A percentile compares a stretch with the other conserved stretches of the same genome.
These are phyloP conservation scores for Epistrophe grossulariae DNA, from an alignment of 2,888 invertebrate genomes.

Conservation along the genomic window DNA sequence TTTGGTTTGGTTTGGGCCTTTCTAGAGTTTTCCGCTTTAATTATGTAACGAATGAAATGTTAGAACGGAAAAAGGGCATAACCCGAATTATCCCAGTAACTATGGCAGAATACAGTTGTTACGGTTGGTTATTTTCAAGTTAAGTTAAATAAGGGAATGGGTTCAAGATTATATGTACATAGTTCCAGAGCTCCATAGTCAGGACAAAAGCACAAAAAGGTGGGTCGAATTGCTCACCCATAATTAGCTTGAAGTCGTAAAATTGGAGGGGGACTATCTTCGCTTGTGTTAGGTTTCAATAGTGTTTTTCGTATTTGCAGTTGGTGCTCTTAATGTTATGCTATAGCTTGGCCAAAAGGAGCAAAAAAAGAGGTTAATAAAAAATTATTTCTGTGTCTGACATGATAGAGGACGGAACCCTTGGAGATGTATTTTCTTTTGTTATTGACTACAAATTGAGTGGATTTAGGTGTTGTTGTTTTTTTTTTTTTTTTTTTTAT, in stretches of 20 bases:
- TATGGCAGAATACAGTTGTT: conserved; percentile 70
- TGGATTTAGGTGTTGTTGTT: conserved; percentile 30
- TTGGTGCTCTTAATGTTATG: conserved; percentile 49
- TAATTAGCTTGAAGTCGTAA: conserved; percentile 73
- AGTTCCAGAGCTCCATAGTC: neutral
- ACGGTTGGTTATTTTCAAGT: conserved; percentile 72
- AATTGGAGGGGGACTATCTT: conserved; percentile 44
- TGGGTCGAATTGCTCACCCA: conserved; percentile 70
- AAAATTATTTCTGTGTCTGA: conserved; percentile 65
- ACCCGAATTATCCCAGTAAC: conserved; percentile 76
- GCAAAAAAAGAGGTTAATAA: conserved; percentile 55
- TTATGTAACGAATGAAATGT: conserved; percentile 73
- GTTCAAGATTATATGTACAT: neutral
- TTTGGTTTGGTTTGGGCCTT: neutral
- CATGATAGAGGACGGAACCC: conserved; percentile 36
- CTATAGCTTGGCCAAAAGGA: conserved; percentile 34
- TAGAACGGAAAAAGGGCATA: conserved; percentile 69
- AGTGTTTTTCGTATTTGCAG: conserved; percentile 50
- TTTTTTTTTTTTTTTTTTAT: neutral
- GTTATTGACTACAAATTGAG: conserved; percentile 71
- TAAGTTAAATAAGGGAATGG: conserved; percentile 38
- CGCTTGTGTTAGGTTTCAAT: conserved; percentile 51
- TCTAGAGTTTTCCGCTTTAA: conserved; percentile 56
- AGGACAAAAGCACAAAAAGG: conserved; percentile 40
- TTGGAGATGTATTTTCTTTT: conserved; percentile 57